Conservation (phyloP, 2,888 invertebrate species). For the Cacoxenus indagator region DNA sequence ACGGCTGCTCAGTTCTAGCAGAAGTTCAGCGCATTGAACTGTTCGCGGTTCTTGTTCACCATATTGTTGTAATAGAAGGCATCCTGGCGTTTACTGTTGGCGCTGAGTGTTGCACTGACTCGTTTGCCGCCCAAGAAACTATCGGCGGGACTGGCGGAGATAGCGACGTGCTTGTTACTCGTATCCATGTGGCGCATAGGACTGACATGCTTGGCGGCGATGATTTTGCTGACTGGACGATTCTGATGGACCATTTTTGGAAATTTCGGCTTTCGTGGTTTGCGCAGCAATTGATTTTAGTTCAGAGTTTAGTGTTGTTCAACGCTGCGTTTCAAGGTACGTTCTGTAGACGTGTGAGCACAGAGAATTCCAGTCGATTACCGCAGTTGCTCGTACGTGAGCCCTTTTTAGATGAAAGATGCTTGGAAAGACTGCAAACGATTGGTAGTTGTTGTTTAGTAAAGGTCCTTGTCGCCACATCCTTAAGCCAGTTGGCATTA, state of each 20-base stretch:
- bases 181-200: slow-evolving; percentile 52
- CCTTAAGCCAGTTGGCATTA: not conserved
- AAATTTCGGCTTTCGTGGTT: not conserved
- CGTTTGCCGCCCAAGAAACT: slow-evolving; percentile 43
- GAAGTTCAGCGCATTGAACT: slow-evolving; percentile 68
- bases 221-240: slow-evolving; percentile 57
- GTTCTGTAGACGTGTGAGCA: slow-evolving; percentile 87
- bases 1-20: slow-evolving; percentile 47
- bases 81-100: slow-evolving; percentile 17
- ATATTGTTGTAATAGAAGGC: slow-evolving; percentile 65
- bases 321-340: slow-evolving; percentile 78
- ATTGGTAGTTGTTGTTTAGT: not conserved
- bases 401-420: slow-evolving; percentile 86
- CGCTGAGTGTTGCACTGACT: slow-evolving; percentile 16
- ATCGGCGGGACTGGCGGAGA: slow-evolving; percentile 51
- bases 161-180: slow-evolving; percentile 44
- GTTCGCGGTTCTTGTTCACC: slow-evolving; percentile 65
- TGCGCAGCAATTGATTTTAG: not conserved
- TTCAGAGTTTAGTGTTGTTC: slow-evolving; percentile 30
- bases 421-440: slow-evolving; percentile 82
- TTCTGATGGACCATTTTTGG: slow-evolving; percentile 66
- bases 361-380: slow-evolving; percentile 86
- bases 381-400: slow-evolving; percentile 88
- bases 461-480: not conserved
- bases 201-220: slow-evolving; percentile 60